phyloP scores from a whole-genome alignment of 2,888 invertebrate species.

The Margaritifera margaritifera region DNA sequence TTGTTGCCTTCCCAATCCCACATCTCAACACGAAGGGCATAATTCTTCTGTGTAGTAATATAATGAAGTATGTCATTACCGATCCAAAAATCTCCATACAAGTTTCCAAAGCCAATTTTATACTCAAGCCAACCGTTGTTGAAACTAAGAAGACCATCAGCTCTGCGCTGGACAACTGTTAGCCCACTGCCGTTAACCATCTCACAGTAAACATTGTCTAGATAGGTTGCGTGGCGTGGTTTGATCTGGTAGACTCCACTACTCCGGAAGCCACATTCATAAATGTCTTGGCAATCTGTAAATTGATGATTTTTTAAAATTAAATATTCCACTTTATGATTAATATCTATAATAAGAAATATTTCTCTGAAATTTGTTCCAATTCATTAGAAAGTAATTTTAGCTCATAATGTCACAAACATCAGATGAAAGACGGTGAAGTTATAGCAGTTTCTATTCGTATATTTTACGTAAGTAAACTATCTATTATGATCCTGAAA shows the following conservation, averaged over 20 bases:
- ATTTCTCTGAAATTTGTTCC: no score
- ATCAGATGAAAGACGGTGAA: no score
- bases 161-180: constrained; percentile 65
- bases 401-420: no score
- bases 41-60: constrained; percentile 58
- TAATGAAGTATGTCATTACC: constrained; percentile 65
- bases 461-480: no score
- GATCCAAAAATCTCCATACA: constrained; percentile 69
- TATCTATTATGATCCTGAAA: no score
- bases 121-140: constrained; percentile 69
- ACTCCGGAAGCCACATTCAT: constrained; percentile 49
- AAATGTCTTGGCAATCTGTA: constrained; percentile 69
- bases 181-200: constrained; percentile 66
- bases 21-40: constrained; percentile 67
- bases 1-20: constrained; percentile 71
- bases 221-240: constrained; percentile 39
- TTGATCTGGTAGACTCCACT: constrained; percentile 65
- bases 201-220: constrained; percentile 66
- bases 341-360: no score
- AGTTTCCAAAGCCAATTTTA: constrained; percentile 69
- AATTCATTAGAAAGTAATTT: no score
- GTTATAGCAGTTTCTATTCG: no score
- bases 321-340: no score
- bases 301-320: background rate
- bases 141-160: constrained; percentile 64